These are phyloP conservation scores for Xerus rutilus DNA, from an alignment of 2,797 vertebrate species.

Conservation along the genomic window DNA sequence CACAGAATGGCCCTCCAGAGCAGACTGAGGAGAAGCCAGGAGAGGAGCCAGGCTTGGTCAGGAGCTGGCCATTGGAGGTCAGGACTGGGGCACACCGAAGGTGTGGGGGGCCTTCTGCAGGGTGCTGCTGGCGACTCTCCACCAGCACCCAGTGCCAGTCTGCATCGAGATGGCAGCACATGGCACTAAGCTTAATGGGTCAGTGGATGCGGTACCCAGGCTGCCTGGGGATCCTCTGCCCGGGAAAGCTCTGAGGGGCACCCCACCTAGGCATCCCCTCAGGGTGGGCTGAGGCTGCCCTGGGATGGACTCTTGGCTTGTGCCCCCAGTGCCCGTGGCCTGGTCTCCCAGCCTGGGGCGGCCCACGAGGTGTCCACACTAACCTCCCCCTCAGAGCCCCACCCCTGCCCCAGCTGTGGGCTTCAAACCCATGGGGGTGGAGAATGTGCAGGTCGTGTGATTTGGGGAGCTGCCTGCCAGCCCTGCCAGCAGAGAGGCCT, in stretches of 20 bases:
- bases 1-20: rapidly evolving
- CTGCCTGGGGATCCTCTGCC: not conserved
- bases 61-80: rapidly evolving
- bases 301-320: not conserved
- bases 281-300: not conserved
- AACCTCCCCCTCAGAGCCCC: not conserved
- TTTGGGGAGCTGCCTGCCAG: not conserved
- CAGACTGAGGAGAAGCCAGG: not conserved
- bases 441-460: not conserved
- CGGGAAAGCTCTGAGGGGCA: too few relatives aligned
- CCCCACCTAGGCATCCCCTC: not conserved
- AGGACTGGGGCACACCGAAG: rapidly evolving
- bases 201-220: rapidly evolving
- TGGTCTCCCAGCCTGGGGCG: not conserved
- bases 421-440: rapidly evolving
- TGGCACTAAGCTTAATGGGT: rapidly evolving
- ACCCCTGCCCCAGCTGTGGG: not conserved
- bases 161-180: rapidly evolving
- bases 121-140: rapidly evolving
- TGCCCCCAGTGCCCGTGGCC: too few relatives aligned
- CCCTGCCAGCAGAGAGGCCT: not conserved
- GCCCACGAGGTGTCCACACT: not conserved
- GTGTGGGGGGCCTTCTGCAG: rapidly evolving
- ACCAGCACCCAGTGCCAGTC: rapidly evolving
- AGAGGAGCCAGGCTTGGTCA: too few relatives aligned